Evolutionary conservation across 2,797 vertebrate species (phyloP).

Genomic region (Brachymystax lenok): DNA sequence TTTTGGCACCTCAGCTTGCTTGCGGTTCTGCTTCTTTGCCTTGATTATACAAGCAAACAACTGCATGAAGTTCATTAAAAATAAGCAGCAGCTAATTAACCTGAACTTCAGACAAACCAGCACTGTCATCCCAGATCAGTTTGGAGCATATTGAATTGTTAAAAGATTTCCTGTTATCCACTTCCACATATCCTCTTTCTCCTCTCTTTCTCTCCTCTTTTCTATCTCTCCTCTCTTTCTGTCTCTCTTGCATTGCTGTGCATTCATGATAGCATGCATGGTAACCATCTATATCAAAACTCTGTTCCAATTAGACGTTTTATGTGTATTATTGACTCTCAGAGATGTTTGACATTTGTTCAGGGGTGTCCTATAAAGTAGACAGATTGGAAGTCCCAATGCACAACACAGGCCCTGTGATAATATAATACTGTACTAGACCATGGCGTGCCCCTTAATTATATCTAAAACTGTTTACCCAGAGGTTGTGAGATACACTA

Average conservation of each 20-base stretch:
- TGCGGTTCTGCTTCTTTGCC: constrained; percentile 99
- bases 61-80: constrained; percentile 99
- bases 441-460: constrained; percentile 46
- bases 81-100: constrained; percentile 99
- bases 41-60: constrained; percentile 99
- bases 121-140: constrained; percentile 93
- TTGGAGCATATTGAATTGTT: constrained; percentile 90
- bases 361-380: neutral
- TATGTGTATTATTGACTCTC: neutral
- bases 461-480: constrained; percentile 65
- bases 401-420: constrained; percentile 26
- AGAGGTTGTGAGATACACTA: constrained; percentile 69
- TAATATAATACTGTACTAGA: constrained; percentile 53
- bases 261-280: neutral
- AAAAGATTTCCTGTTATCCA: constrained; percentile 57
- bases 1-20: constrained; percentile 99
- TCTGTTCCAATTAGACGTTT: neutral
- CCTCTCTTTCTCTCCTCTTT: constrained; percentile 3
- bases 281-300: neutral
- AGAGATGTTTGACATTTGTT: constrained; percentile 11
- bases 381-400: constrained; percentile 2
- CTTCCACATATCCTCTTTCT: constrained; percentile 51
- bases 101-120: constrained; percentile 95
- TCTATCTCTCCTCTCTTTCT: constrained; percentile 13
- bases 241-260: constrained; percentile 16